A percentile compares a stretch with the other conserved stretches of the same genome.
These are phyloP conservation scores for Sinohyriopsis cumingii DNA, from an alignment of 2,888 invertebrate species.

Conservation along the genomic window DNA sequence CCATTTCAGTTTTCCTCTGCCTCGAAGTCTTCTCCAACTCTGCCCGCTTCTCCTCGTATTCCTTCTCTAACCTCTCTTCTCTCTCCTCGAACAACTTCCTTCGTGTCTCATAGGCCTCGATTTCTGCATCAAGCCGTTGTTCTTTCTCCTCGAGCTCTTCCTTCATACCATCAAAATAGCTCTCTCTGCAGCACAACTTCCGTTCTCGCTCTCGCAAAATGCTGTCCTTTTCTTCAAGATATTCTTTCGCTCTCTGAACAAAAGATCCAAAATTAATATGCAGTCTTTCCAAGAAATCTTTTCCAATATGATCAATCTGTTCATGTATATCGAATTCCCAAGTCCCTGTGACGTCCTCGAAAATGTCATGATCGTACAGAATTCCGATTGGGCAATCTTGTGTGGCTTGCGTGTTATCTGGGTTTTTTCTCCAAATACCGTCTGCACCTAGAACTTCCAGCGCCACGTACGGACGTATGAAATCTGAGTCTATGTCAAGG, in stretches of 20 bases:
- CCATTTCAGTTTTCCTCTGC: conserved; percentile 38
- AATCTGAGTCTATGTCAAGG: conserved; percentile 64
- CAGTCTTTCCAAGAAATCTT: conserved; percentile 57
- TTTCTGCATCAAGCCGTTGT: conserved; percentile 44
- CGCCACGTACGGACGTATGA: conserved; percentile 57
- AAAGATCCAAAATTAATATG: conserved; percentile 62
- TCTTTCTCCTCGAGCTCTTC: conserved; percentile 56
- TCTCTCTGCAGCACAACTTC: conserved; percentile 44
- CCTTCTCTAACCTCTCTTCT: conserved; percentile 49
- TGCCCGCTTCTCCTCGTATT: conserved; percentile 41
- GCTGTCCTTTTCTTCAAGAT: conserved; percentile 58
- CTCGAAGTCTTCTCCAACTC: conserved; percentile 39
- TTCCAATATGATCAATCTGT: conserved; percentile 63
- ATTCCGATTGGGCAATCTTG: conserved; percentile 51
- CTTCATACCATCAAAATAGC: conserved; percentile 46
- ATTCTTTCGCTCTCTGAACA: conserved; percentile 59
- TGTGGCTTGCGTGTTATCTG: conserved; percentile 41
- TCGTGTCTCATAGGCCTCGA: conserved; percentile 43
- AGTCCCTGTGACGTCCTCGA: conserved; percentile 59
- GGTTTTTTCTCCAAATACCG: conserved; percentile 53
- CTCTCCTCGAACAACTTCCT: conserved; percentile 51
- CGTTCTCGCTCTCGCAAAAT: conserved; percentile 59
- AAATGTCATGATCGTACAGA: conserved; percentile 58
- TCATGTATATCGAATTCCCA: conserved; percentile 67
- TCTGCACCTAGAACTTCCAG: conserved; percentile 50